Conservation (phyloP, 2,797 vertebrate species). For the Enteromius mattozi region DNA sequence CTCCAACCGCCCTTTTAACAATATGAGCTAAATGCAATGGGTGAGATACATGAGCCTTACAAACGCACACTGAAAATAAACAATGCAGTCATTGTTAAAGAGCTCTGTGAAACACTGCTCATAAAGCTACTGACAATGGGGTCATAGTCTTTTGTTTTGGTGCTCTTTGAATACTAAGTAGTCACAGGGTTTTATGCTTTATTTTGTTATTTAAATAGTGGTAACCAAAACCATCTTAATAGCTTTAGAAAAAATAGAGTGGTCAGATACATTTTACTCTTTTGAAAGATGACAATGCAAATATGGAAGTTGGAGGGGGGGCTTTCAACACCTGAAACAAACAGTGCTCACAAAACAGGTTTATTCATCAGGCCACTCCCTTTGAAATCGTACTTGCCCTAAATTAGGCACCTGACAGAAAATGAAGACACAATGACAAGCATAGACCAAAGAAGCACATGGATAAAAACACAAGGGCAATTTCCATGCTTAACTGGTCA, state of each 20-base stretch:
- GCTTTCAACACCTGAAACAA: conserved; percentile 29
- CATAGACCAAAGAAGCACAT: conserved; percentile 22
- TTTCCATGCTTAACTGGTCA: conserved; percentile 29
- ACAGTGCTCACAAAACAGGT: conserved; percentile 1
- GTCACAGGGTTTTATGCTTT: conserved; percentile 12
- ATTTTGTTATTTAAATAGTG: neutral
- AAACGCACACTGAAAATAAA: conserved; percentile 26
- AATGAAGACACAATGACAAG: conserved; percentile 34
- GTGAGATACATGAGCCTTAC: conserved; percentile 28
- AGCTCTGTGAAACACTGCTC: conserved; percentile 30
- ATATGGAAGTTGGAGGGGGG: neutral
- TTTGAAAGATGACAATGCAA: conserved; percentile 2
- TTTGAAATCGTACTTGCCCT: conserved; percentile 20
- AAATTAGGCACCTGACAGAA: conserved; percentile 33
- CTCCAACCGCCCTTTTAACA: conserved; percentile 45
- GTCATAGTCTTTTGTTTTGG: conserved; percentile 21
- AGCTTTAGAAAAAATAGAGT: neutral
- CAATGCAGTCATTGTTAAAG: conserved; percentile 35
- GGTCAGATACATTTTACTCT: conserved; percentile 13
- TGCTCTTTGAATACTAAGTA: neutral
- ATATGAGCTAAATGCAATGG: conserved; percentile 43
- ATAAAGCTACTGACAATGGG: conserved; percentile 30
- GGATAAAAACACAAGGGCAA: conserved; percentile 13
- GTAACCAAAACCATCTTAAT: conserved; percentile 9
- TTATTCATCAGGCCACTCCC: conserved; percentile 22